phyloP scores from a whole-genome alignment of 2,113 vertebrate species.

The Chaenogobius annularis region DNA sequence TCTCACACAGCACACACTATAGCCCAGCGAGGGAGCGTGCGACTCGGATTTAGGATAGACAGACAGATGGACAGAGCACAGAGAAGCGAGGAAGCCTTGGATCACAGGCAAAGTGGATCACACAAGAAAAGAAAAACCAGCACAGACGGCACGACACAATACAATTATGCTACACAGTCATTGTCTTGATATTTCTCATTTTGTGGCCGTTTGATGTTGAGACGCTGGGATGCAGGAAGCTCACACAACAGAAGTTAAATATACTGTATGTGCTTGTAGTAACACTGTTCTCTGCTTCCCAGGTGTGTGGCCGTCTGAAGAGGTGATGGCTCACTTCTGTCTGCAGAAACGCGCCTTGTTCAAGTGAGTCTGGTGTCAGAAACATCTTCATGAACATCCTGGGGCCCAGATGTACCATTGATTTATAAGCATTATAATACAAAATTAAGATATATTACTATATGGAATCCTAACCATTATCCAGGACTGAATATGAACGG shows the following conservation, averaged over 20 bases:
- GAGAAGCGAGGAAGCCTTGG: slow-evolving; percentile 61
- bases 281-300: slow-evolving; percentile 17
- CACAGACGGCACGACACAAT: slow-evolving; percentile 57
- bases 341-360: slow-evolving; percentile 87
- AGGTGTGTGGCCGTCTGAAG: slow-evolving; percentile 98
- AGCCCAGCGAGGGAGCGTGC: slow-evolving; percentile 57
- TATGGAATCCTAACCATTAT: too few species aligned
- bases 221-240: slow-evolving; percentile 29
- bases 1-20: slow-evolving; percentile 46
- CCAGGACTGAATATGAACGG: too few species aligned
- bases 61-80: slow-evolving; percentile 49
- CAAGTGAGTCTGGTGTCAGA: slow-evolving; percentile 79
- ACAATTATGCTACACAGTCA: slow-evolving; percentile 46
- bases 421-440: too few species aligned
- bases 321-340: slow-evolving; percentile 96
- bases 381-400: not conserved
- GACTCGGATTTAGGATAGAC: slow-evolving; percentile 68
- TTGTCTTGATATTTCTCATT: slow-evolving; percentile 36
- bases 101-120: slow-evolving; percentile 67
- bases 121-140: slow-evolving; percentile 64
- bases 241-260: slow-evolving; percentile 4
- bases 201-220: slow-evolving; percentile 40
- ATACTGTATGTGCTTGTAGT: slow-evolving; percentile 7
- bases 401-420: too few species aligned
- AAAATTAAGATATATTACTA: too few species aligned